phyloP scores from a whole-genome alignment of 2,113 vertebrate genomes.

The Edolisoma coerulescens region DNA sequence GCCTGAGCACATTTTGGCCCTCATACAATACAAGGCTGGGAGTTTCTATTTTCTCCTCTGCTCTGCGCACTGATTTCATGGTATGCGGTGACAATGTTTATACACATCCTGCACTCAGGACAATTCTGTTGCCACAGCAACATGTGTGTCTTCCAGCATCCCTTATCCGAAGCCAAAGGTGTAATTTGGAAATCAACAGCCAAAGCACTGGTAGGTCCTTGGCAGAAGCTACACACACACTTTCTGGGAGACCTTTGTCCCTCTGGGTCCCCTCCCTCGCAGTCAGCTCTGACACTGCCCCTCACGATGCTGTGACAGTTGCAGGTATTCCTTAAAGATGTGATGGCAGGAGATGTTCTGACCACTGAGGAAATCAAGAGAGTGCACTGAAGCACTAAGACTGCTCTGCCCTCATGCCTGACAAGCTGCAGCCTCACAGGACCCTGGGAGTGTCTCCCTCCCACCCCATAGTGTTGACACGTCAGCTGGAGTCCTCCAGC shows the following conservation, averaged over 20 bases:
- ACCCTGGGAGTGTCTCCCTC: background rate
- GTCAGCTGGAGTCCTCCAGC: background rate
- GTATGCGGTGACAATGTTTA: slow-evolving; percentile 75
- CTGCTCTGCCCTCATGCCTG: background rate
- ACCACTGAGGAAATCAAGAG: background rate
- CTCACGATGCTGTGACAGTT: background rate
- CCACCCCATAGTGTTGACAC: background rate
- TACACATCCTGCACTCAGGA: slow-evolving; percentile 72
- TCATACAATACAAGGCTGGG: slow-evolving; percentile 51
- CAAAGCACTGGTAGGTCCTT: slow-evolving; percentile 49
- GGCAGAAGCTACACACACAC: slow-evolving; percentile 13
- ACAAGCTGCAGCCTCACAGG: background rate
- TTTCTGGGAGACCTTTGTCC: background rate
- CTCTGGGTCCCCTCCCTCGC: background rate
- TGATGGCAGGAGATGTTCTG: background rate
- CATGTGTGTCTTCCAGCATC: slow-evolving; percentile 54
- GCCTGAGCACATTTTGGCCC: slow-evolving; percentile 35
- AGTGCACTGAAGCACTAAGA: background rate
- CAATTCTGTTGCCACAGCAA: slow-evolving; percentile 79
- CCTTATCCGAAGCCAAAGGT: slow-evolving; percentile 63
- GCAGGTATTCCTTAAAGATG: background rate
- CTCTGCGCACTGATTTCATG: slow-evolving; percentile 71
- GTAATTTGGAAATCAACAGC: slow-evolving; percentile 79
- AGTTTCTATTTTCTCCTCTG: slow-evolving; percentile 75
- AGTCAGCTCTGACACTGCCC: background rate